phyloP scores from a whole-genome alignment of 2,797 vertebrate genomes.

The Atherinosoma microstoma region DNA sequence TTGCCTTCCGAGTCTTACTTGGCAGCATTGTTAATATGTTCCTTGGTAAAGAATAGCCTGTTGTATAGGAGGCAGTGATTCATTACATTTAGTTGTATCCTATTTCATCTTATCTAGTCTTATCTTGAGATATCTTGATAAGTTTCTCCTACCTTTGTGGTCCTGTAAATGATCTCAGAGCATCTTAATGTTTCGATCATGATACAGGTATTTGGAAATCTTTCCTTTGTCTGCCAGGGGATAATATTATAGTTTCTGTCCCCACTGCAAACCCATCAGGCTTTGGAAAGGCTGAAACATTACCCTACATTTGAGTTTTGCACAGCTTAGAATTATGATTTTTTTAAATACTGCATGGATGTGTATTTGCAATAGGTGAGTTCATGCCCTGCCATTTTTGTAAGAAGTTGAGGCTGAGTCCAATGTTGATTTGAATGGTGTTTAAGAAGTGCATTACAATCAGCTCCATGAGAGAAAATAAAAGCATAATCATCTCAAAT shows the following conservation, averaged over 20 bases:
- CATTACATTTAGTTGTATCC: slow-evolving; percentile 10
- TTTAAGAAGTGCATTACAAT: too few species aligned
- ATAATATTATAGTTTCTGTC: background rate
- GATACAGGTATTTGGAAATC: background rate
- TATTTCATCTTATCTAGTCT: background rate
- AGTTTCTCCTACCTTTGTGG: background rate
- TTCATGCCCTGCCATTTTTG: background rate
- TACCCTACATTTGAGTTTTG: background rate
- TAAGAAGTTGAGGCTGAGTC: background rate
- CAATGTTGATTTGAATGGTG: background rate
- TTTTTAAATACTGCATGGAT: background rate
- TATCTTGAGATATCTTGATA: background rate
- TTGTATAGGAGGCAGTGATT: slow-evolving; percentile 22
- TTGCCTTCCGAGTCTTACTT: background rate
- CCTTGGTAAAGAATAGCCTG: background rate
- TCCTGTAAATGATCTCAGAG: slow-evolving; percentile 3
- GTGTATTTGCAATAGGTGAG: background rate
- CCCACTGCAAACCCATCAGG: background rate
- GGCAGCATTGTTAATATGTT: slow-evolving; percentile 5
- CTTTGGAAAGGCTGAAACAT: background rate
- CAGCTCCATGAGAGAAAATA: too few species aligned
- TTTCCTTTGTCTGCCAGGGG: background rate
- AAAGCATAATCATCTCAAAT: too few species aligned
- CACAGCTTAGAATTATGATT: background rate
- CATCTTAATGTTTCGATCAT: too few species aligned